Base-by-base conservation (phyloP, 2,797 vertebrate species). In the Sebastes flavidus region DNA sequence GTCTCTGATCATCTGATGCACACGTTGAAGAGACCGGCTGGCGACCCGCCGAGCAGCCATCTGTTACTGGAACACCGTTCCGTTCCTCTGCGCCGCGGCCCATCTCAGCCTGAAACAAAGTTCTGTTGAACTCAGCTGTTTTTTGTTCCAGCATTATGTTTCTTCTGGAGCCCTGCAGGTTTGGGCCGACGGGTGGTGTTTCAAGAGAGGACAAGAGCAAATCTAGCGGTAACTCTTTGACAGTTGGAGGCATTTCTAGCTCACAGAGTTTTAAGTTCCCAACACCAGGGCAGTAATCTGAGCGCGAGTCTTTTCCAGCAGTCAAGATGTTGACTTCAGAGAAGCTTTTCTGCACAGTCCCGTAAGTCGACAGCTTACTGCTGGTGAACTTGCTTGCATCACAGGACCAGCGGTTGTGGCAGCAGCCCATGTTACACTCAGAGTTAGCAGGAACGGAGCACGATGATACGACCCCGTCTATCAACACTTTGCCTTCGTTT, bases 121-220 rank as follows among this genome's bases (percentile, higher is more conserved):
- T 96, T 82, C 97, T 95, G 89, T 99, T 99, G 90, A 99, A 99
- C 91, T 98, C 97, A 38, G 97, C 97, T 3, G 96, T 99, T 95
- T 99, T 99, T 84, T 95, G 94, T 87, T 97, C 97, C 84, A 99
- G 94, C 65, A 89, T 97, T 89, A 97, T 95, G 90, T 99, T 99
- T 88, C 92, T 97, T 68, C n/a, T 88, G 62, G 91, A 87, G 67
- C 82, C 86, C 75, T 91, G 72, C 68, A 92, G 82, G 83, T 93
- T 87, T 27, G 68, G 32, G 69, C 74, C 88, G 46, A 80, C 62
- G 56, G 86, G 89, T 89, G 90, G 65, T 36, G 83, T 85, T 87
- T 87, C 90, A 80, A 83, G 82, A 61, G 92, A 79, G 11, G 92
- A 90, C 52, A 90, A 84, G 74, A 87, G 92, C 69, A 85, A 77